Percentiles rank a stretch among this genome's conserved stretches.
phyloP scores from a whole-genome alignment of 1,140 invertebrate species.

The Oryctes rhinoceros region DNA sequence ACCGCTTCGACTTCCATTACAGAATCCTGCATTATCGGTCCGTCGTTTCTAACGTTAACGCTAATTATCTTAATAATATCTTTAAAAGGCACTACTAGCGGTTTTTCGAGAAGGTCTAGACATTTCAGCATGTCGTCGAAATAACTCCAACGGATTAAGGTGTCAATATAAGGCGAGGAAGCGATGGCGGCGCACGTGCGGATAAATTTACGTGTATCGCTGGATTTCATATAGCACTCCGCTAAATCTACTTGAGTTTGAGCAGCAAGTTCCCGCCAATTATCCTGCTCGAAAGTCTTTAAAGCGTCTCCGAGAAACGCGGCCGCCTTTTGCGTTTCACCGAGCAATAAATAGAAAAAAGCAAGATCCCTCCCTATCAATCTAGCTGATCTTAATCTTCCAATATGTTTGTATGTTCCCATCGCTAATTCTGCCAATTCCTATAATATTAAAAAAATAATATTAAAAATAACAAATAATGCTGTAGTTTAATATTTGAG shows the following conservation, averaged over 20 bases:
- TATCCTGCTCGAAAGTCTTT: conserved; percentile 85
- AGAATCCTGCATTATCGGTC: conserved; percentile 67
- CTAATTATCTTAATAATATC: conserved; percentile 63
- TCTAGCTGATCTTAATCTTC: conserved; percentile 83
- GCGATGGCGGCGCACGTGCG: conserved; percentile 78
- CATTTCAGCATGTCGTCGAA: conserved; percentile 79
- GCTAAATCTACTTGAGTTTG: conserved; percentile 86
- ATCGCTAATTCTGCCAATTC: conserved; percentile 94
- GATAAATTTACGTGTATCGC: conserved; percentile 76
- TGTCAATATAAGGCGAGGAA: conserved; percentile 75
- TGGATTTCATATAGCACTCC: conserved; percentile 82
- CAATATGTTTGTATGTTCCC: conserved; percentile 96
- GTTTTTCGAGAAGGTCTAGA: conserved; percentile 65
- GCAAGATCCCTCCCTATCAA: conserved; percentile 90
- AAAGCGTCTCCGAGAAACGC: conserved; percentile 88
- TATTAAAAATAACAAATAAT: neutral
- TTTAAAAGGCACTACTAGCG: conserved; percentile 58
- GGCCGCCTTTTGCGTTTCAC: conserved; percentile 87
- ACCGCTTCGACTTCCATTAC: conserved; percentile 66
- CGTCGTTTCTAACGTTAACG: conserved; percentile 62
- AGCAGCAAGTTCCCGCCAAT: conserved; percentile 83
- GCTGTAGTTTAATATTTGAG: no score
- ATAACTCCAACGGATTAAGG: conserved; percentile 76
- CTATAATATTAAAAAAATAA: conserved; percentile 59
- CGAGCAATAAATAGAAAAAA: conserved; percentile 86